Evolutionary conservation across 2,113 vertebrate genomes (phyloP).

Genomic region (Crotophaga sulcirostris): DNA sequence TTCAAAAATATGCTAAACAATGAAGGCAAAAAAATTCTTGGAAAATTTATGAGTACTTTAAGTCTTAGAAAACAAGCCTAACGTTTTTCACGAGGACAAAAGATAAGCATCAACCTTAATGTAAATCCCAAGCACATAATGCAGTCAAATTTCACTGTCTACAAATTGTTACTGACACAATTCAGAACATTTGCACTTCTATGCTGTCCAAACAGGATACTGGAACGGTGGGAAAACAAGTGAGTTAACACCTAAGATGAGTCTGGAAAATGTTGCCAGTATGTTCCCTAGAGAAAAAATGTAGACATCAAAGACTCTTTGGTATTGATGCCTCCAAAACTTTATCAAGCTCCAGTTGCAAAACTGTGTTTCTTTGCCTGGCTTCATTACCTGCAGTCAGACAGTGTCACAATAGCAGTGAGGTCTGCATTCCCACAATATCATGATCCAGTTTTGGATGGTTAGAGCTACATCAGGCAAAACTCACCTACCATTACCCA

Average conservation of each 20-base stretch:
- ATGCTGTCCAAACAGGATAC: background rate
- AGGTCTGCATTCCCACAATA: background rate
- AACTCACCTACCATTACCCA: background rate
- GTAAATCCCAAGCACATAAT: background rate
- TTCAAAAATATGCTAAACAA: background rate
- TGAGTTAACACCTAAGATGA: background rate
- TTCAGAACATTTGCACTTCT: conserved; percentile 13
- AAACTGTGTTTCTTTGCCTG: background rate
- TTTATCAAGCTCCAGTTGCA: background rate
- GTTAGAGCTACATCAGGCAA: background rate
- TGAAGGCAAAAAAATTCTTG: background rate
- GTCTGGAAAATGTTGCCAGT: background rate
- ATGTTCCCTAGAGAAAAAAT: background rate
- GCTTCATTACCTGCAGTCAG: background rate
- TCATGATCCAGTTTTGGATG: rapidly evolving
- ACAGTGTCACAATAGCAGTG: background rate
- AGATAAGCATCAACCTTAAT: background rate
- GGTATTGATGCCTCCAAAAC: background rate
- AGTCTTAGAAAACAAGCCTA: background rate
- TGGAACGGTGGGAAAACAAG: background rate
- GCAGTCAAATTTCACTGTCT: background rate
- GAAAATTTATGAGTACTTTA: background rate
- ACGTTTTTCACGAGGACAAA: background rate
- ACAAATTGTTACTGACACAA: background rate
- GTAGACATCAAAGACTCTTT: background rate